Percentiles rank a stretch among this genome's conserved stretches.
These are phyloP conservation scores for Neolamprologus modestus DNA, from an alignment of 2,113 vertebrate genomes.

Conservation along the genomic window DNA sequence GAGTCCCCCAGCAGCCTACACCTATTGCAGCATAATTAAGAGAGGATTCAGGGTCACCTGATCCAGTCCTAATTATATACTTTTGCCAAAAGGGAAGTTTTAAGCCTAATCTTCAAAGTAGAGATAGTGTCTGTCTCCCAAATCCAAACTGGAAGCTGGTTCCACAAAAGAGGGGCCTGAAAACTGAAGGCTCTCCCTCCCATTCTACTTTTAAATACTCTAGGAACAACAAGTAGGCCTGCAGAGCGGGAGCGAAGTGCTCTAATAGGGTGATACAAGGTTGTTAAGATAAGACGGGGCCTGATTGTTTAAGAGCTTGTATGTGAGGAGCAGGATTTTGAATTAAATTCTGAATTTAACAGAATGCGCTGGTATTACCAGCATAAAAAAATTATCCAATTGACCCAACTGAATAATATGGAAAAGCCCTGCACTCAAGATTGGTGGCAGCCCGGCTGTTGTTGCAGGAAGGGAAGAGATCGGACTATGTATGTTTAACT, in stretches of 20 bases:
- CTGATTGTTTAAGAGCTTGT: neutral
- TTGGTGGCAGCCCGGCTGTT: no score
- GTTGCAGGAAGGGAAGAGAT: no score
- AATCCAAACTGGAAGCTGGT: neutral
- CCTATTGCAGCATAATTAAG: neutral
- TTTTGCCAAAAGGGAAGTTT: neutral
- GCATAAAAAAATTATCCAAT: no score
- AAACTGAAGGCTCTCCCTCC: neutral
- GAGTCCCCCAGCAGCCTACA: neutral
- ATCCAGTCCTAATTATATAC: neutral
- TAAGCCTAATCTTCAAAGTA: neutral
- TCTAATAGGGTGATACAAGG: neutral
- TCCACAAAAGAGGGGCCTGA: neutral
- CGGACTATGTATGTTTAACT: no score
- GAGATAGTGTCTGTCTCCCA: neutral
- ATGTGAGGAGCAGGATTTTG: neutral
- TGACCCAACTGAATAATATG: no score
- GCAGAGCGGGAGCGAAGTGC: no score
- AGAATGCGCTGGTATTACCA: no score
- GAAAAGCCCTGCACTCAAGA: no score
- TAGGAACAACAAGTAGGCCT: neutral
- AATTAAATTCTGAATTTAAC: neutral
- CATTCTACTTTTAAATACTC: neutral
- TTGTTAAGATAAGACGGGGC: neutral
- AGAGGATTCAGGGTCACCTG: neutral